Conservation (phyloP, 2,113 vertebrate genomes). For the Pipa parva region DNA sequence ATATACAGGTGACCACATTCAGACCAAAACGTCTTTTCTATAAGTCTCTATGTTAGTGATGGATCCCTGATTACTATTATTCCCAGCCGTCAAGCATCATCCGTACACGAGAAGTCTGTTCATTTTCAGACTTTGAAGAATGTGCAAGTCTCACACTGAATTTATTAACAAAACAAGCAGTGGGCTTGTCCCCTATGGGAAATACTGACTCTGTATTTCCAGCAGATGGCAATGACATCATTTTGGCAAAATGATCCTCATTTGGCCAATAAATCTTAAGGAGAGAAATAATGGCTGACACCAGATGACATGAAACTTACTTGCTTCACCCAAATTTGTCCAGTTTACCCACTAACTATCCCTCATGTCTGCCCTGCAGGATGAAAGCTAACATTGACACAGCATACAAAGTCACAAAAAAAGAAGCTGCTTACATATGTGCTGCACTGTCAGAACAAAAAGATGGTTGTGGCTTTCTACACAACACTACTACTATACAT, state of each 20-base stretch:
- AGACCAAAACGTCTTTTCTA: too few species aligned
- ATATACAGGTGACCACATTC: too few species aligned
- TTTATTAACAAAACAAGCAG: not conserved
- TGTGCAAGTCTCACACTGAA: not conserved
- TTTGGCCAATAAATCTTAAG: not conserved
- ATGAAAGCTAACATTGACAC: not conserved
- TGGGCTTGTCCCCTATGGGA: not conserved
- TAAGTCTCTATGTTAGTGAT: too few species aligned
- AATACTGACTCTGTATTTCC: slow-evolving; percentile 15
- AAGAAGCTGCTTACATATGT: not conserved
- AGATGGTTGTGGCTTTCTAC: too few species aligned
- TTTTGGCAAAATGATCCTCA: not conserved
- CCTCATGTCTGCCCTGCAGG: not conserved
- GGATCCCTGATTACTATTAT: too few species aligned
- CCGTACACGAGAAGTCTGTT: not conserved
- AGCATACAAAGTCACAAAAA: not conserved
- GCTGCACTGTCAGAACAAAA: too few species aligned
- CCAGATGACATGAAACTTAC: not conserved
- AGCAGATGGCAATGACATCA: slow-evolving; percentile 21
- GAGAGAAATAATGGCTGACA: not conserved
- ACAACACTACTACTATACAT: not conserved
- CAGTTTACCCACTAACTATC: too few species aligned
- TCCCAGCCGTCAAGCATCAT: not conserved
- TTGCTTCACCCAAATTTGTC: not conserved
- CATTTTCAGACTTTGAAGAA: not conserved